Conservation (phyloP, 2,113 vertebrate species). For the Lophotis ruficrista region DNA sequence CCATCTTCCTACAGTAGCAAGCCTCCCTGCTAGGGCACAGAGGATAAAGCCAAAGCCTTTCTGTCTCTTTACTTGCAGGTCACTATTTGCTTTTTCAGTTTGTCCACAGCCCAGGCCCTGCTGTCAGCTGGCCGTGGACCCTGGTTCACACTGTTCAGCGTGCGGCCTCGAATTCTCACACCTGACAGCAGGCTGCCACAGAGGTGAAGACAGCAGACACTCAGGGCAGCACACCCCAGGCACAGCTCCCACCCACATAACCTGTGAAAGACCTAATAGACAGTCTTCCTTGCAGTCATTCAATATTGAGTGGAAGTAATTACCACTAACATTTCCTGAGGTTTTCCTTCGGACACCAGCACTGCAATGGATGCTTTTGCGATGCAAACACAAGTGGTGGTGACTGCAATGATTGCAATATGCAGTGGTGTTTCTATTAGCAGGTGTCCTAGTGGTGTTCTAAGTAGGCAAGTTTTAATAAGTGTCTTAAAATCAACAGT, state of each 20-base stretch:
- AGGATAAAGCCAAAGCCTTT: neutral
- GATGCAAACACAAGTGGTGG: neutral
- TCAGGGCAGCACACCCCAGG: neutral
- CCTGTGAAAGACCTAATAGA: neutral
- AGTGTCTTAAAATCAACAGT: neutral
- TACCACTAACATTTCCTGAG: neutral
- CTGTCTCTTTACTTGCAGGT: neutral
- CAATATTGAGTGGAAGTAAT: neutral
- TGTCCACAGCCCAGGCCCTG: neutral
- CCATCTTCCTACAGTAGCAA: neutral
- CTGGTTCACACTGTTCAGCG: rapidly evolving
- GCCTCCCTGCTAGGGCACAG: neutral
- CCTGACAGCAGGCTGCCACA: neutral
- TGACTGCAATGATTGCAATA: neutral
- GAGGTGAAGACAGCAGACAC: neutral
- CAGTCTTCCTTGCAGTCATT: neutral
- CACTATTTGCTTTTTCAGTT: neutral
- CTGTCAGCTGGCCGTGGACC: neutral
- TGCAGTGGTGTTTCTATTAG: neutral
- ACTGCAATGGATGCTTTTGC: neutral
- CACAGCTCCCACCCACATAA: neutral
- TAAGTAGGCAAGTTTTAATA: neutral
- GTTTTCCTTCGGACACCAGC: neutral
- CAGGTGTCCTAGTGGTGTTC: neutral
- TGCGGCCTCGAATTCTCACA: neutral